phyloP scores from a whole-genome alignment of 2,888 invertebrate species.

The Seira sanloemensis region DNA sequence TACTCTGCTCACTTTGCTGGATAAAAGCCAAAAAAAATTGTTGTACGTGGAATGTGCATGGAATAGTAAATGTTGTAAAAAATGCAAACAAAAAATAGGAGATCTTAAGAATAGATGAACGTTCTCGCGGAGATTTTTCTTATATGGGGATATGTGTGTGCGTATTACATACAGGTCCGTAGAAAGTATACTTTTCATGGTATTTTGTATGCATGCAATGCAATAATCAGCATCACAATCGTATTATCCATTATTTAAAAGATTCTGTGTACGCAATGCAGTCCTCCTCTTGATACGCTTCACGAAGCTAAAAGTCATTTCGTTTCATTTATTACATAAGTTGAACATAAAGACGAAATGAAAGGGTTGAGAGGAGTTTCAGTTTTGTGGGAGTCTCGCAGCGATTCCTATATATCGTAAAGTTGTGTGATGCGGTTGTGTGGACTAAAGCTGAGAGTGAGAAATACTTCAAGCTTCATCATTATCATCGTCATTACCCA shows the following conservation, averaged over 20 bases:
- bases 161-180: constrained; percentile 33
- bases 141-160: constrained; percentile 52
- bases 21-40: constrained; percentile 53
- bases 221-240: constrained; percentile 12
- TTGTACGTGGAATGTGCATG: constrained; percentile 54
- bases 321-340: constrained; percentile 43
- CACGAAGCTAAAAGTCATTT: constrained; percentile 56
- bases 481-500: constrained; percentile 10
- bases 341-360: not conserved
- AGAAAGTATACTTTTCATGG: constrained; percentile 9
- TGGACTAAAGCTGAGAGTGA: no score
- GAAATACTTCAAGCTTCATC: constrained; percentile 16
- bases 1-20: constrained; percentile 36
- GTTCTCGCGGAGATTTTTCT: not conserved
- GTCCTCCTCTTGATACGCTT: constrained; percentile 40
- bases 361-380: constrained; percentile 11
- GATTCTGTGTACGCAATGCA: not conserved
- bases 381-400: constrained; percentile 37
- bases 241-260: constrained; percentile 11
- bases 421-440: not conserved
- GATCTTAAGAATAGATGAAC: constrained; percentile 8
- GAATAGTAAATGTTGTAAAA: constrained; percentile 57
- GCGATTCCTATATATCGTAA: not conserved
- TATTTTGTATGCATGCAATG: constrained; percentile 14
- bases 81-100: constrained; percentile 44